Evolutionary conservation across 1,140 invertebrate species (phyloP), one percentile per base, ranked within the genome.

Genomic region (Drosophila erecta): DNA sequence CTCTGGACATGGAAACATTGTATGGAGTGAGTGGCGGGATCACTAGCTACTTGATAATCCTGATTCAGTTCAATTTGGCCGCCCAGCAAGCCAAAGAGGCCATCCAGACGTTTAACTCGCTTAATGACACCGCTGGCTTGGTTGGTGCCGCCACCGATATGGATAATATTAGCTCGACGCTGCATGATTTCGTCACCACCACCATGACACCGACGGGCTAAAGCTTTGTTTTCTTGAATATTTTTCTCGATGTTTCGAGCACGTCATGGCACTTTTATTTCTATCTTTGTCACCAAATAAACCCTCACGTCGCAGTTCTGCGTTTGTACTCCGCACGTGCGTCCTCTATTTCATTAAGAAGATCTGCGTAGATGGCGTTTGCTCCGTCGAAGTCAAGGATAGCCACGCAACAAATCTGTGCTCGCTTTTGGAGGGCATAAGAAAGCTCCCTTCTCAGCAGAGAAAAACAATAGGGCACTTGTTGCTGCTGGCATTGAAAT

Each of bases 11-110:
- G 92, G 91, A 91, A 53, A 92, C 92, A 3, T 44, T 92, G 14
- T 92, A 92, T 65, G 86, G 90, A 1, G 92, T 92, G 27, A 91
- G 90, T 44, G 92, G 92, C 27, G 92, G 91, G 15, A 92, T 92
- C 37, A 92, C 92, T 1, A 92, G 91, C 50, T 92, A 92, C 27
- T 66, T 92, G 3, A 92, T 92, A 27, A 92, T 92, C 6, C 60
- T 92, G 24, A 92, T 92, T 41, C 92, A 92, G 69, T 92, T 92
- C 30, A 92, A 92, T 73, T 76, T 92, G 56, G 92, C 92, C 22
- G 90, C 91, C 5, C 87, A 92, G 37, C 91, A 91, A 53, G 86
- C 91, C 17, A 92, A 92, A 56, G 90, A 92, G 24, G 90, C 90
- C 17, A 79, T 89, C 22, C 76, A 86, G 14, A 85, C 80, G 0